A percentile compares a stretch with the other conserved stretches of the same genome.
Evolutionary conservation across 2,888 invertebrate species (phyloP).

Genomic region (Trichacis sp.): DNA sequence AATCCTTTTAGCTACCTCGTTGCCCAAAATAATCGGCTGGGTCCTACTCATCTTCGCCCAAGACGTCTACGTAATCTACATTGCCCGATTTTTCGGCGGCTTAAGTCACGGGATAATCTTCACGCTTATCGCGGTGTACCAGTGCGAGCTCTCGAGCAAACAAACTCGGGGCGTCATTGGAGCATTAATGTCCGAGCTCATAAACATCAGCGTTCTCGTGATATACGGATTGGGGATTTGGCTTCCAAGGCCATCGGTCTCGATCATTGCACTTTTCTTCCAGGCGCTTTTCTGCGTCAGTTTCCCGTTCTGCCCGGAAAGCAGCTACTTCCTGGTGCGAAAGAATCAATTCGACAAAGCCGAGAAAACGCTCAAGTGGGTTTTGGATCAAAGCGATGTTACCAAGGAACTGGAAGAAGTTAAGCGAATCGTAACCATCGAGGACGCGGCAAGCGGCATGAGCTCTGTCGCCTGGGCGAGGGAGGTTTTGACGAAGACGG

Average conservation of each 20-base stretch:
- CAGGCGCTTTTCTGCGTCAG: conserved; percentile 23
- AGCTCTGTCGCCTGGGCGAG: conserved; percentile 41
- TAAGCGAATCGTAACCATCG: conserved; percentile 58
- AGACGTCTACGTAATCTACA: conserved; percentile 4
- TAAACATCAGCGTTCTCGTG: conserved; percentile 23
- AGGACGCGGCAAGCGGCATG: conserved; percentile 43
- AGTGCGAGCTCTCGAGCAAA: conserved; percentile 33
- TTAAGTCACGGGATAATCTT: conserved; percentile 32
- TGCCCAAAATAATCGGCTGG: conserved; percentile 32
- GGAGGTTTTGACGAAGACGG: conserved; percentile 41
- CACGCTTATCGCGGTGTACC: conserved; percentile 26
- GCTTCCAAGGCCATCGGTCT: conserved; percentile 18
- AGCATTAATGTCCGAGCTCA: conserved; percentile 27
- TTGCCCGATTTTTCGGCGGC: conserved; percentile 26
- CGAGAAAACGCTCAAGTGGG: conserved; percentile 49
- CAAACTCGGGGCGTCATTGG: conserved; percentile 30
- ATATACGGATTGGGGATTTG: conserved; percentile 22
- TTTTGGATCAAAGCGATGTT: conserved; percentile 60
- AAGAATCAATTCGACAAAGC: conserved; percentile 25
- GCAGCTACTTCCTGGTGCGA: conserved; percentile 28
- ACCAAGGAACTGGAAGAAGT: conserved; percentile 62
- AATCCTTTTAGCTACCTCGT: conserved; percentile 23
- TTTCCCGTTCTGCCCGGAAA: conserved; percentile 30
- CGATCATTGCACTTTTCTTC: conserved; percentile 17
- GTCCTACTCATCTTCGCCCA: conserved; percentile 21